Conservation (phyloP, 2,888 invertebrate genomes). For the Lasioglossum zephyrum region DNA sequence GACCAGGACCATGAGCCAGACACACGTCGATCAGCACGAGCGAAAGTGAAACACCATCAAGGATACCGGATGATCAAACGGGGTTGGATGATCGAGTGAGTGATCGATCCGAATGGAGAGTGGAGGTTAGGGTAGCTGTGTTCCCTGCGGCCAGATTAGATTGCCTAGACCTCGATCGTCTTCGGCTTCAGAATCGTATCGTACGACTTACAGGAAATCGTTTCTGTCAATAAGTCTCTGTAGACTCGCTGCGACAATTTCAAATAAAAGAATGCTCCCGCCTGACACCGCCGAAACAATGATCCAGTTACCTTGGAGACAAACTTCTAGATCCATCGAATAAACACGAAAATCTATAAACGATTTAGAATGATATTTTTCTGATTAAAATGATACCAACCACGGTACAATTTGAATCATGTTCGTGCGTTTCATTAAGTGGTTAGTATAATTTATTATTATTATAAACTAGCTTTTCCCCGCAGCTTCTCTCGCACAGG, state of each 20-base stretch:
- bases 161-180: conserved; percentile 74
- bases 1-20: conserved; percentile 14
- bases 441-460: too few relatives aligned
- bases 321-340: neutral
- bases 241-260: conserved; percentile 33
- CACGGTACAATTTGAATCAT: too few relatives aligned
- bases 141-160: conserved; percentile 79
- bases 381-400: too few relatives aligned
- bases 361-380: neutral
- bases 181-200: conserved; percentile 47
- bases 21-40: conserved; percentile 43
- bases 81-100: conserved; percentile 77
- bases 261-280: neutral
- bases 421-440: too few relatives aligned
- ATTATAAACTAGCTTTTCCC: too few relatives aligned
- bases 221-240: conserved; percentile 42
- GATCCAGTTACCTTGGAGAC: neutral
- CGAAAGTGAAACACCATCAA: conserved; percentile 51
- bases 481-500: too few relatives aligned
- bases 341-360: neutral
- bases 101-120: conserved; percentile 73
- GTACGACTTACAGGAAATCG: conserved; percentile 58
- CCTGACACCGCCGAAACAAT: neutral
- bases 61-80: conserved; percentile 66
- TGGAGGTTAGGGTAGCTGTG: conserved; percentile 65